Evolutionary conservation across 2,797 vertebrate genomes (phyloP).

Genomic region (Cirrhinus mrigala): DNA sequence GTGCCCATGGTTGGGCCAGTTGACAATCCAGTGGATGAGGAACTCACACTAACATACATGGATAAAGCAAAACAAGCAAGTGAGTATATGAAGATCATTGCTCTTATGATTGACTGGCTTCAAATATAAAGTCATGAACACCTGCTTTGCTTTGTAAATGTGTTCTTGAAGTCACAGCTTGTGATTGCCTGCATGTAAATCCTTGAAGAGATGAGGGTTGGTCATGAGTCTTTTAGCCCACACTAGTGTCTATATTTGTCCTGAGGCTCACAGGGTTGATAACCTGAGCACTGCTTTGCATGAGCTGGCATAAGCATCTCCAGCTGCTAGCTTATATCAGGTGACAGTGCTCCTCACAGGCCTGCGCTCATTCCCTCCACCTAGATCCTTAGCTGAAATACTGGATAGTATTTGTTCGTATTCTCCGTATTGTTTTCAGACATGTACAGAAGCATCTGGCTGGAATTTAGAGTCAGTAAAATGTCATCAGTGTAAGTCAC

Average conservation of each 20-base stretch:
- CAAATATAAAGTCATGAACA: constrained; percentile 18
- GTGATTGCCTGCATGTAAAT: constrained; percentile 46
- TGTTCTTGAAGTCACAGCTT: constrained; percentile 31
- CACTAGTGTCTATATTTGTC: constrained; percentile 69
- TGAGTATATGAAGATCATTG: constrained; percentile 80
- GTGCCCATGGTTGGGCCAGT: constrained; percentile 98
- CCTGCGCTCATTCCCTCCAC: constrained; percentile 1
- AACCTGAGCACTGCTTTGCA: constrained; percentile 69
- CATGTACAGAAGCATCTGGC: neutral
- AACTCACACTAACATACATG: constrained; percentile 90
- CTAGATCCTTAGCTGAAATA: constrained; percentile 20
- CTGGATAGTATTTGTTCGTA: neutral
- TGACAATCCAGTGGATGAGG: constrained; percentile 91
- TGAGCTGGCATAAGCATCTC: constrained; percentile 78
- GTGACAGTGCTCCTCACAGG: constrained; percentile 59
- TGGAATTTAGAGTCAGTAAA: constrained; percentile 2
- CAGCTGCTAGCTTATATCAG: constrained; percentile 84
- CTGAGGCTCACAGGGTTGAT: constrained; percentile 66
- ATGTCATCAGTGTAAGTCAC: neutral
- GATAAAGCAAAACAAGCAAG: constrained; percentile 99
- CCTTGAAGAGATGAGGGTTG: constrained; percentile 55
- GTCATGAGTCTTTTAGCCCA: constrained; percentile 41
- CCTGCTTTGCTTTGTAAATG: constrained; percentile 34
- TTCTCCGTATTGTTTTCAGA: constrained; percentile 34
- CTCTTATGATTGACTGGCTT: neutral